Evolutionary conservation across 1,140 invertebrate species (phyloP), one percentile per base, ranked within the genome.

Genomic region (Lordiphosa stackelbergi): DNA sequence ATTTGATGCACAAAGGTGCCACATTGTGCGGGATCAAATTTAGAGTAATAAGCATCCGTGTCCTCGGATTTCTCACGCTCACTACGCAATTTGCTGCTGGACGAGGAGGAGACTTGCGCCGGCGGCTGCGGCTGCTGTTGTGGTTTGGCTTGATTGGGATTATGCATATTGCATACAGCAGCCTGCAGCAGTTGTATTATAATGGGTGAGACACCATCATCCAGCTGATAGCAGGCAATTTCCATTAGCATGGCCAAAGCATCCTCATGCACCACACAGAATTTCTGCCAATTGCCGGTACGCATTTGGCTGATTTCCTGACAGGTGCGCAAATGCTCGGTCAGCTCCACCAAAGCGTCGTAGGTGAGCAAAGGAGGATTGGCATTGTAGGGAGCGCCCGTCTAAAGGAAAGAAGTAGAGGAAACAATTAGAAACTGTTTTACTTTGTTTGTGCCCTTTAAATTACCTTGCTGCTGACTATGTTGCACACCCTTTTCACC

Each of bases 221-320:
- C 96, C 24, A 98, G 88, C 24, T 94, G 89, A 16, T 90, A 87
- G 64, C 94, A 94, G 72, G 94, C 94, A 38, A 94, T 92, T 69
- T 92, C 90, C 66, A 96, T 90, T 56, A 97, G 88, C 90, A 95
- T 96, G 7, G 93, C 89, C 37, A 98, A 90, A 0, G 95, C 93
- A 69, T 93, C 91, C 28, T 93, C 90, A 63, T 95, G 93, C 19
- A 91, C 90, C 8, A 93, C 88, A 85, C 97, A 98, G 88, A 96
- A 97, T 72, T 93, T 91, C 88, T 98, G 97, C 97, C 97, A 99
- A 89, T 98, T 99, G 53, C 94, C 92, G 0, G 95, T 96, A n/a
- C 97, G 92, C 68, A 92, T 93, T 10, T 93, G 92, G 13, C 96
- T 96, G 58, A 98, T 96, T 86, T 99, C 98, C 49, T 95, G 92